Evolutionary conservation across 2,797 vertebrate genomes (phyloP), one percentile per base, ranked within the genome.

Genomic region (Gobio occitaniae): DNA sequence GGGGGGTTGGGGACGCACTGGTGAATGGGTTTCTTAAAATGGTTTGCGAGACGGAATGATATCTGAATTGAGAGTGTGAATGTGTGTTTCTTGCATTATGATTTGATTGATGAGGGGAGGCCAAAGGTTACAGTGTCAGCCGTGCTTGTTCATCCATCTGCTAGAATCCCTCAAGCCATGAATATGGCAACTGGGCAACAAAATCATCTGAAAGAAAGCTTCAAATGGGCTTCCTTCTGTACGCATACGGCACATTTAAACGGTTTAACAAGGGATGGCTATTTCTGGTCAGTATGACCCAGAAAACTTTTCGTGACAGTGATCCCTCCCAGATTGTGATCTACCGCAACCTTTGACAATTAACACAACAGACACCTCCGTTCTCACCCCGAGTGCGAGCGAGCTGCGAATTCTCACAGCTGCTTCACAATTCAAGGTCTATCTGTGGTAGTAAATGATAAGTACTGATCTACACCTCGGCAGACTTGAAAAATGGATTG

Each of bases 61-160:
- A 84, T 32, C 36, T 59, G 17, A 69, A 70, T 78, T 47, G 54
- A 69, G 13, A 72, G 41, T 12, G 21, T 44, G 44, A 69, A 38
- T 69, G 68, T 63, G 84, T 54, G 74, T 48, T 70, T 66, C 54
- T 15, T 16, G 82, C 47, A 85, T 75, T 68, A 70, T 72, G 76
- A 86, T 80, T 59, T 86, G 86, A 87, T 75, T 84, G 78, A 89
- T 86, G 78, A 84, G 81, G 69, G 25, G 38, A 80, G 72, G 48
- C 15, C 71, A 84, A 76, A 86, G 80, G 84, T 89, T 84, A 86
- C 5, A 52, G 54, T 66, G 70, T 89, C 70, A 85, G n/a, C 63
- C 74, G 17, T 48, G 15, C 66, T 84, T 44, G 72, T 75, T 54
- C 68, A 69, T 68, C 82, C 77, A 80, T 87, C 61, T 82, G 81